Evolutionary conservation across 2,113 vertebrate genomes (phyloP).

Genomic region (Ciconia boyciana): DNA sequence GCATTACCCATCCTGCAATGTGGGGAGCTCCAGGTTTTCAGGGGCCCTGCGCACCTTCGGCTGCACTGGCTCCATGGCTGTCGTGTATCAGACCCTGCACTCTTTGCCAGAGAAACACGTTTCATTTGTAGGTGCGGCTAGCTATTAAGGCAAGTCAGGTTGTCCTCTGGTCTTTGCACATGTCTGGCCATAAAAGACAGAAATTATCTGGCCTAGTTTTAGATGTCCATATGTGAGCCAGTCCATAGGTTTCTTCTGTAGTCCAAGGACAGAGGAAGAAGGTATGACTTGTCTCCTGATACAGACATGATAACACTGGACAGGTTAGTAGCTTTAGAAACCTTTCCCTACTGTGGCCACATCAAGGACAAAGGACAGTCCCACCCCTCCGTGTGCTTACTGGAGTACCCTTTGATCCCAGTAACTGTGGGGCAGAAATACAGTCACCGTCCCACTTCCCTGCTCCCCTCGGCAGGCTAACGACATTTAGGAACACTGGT

Average conservation of each 20-base stretch:
- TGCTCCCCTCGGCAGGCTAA: not conserved
- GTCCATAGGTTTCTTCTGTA: not conserved
- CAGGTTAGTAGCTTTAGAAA: not conserved
- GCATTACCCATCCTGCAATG: accelerated
- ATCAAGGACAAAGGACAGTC: not conserved
- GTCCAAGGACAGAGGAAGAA: not conserved
- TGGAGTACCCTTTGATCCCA: not conserved
- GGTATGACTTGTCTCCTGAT: not conserved
- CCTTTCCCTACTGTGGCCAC: not conserved
- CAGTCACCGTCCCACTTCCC: accelerated
- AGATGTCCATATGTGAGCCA: not conserved
- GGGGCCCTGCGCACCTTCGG: not conserved
- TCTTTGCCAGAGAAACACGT: not conserved
- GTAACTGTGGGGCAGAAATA: not conserved
- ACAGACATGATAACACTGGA: not conserved
- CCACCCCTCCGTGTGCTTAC: not conserved
- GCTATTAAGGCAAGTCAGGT: not conserved
- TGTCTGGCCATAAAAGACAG: not conserved
- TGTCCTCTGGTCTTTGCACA: not conserved
- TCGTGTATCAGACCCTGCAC: not conserved
- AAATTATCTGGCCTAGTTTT: not conserved
- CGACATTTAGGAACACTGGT: not conserved
- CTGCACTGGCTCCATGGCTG: not conserved
- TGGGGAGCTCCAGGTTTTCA: accelerated
- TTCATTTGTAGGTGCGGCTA: accelerated